phyloP scores from a whole-genome alignment of 1,140 invertebrate genomes.

The Sitobion miscanthi region DNA sequence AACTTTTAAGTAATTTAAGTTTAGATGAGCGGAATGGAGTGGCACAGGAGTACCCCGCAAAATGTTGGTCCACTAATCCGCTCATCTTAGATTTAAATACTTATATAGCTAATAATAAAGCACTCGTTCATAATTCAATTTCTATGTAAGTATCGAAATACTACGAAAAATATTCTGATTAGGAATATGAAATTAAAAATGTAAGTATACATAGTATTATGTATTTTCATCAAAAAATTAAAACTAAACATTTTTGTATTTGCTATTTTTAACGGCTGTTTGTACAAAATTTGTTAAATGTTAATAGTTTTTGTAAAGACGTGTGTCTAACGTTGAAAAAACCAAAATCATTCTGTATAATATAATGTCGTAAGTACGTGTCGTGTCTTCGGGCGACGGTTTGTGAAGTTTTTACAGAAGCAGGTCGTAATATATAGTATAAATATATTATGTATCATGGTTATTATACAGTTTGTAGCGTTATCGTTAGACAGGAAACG shows the following conservation, averaged over 20 bases:
- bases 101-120: neutral
- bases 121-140: neutral
- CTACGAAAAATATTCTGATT: neutral
- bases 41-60: neutral
- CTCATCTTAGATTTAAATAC: neutral
- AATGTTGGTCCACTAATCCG: neutral
- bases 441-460: neutral
- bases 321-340: neutral
- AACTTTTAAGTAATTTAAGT: neutral
- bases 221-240: neutral
- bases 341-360: neutral
- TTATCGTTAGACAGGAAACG: slow-evolving; percentile 6
- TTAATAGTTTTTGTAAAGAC: neutral
- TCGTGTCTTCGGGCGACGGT: neutral
- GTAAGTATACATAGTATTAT: neutral
- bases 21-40: neutral
- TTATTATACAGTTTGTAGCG: slow-evolving; percentile 10
- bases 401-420: slow-evolving; percentile 1
- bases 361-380: neutral
- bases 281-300: neutral
- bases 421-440: neutral
- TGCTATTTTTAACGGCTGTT: neutral
- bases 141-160: neutral
- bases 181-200: neutral
- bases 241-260: neutral